phyloP scores from a whole-genome alignment of 2,113 vertebrate genomes.

The Cebus imitator region DNA sequence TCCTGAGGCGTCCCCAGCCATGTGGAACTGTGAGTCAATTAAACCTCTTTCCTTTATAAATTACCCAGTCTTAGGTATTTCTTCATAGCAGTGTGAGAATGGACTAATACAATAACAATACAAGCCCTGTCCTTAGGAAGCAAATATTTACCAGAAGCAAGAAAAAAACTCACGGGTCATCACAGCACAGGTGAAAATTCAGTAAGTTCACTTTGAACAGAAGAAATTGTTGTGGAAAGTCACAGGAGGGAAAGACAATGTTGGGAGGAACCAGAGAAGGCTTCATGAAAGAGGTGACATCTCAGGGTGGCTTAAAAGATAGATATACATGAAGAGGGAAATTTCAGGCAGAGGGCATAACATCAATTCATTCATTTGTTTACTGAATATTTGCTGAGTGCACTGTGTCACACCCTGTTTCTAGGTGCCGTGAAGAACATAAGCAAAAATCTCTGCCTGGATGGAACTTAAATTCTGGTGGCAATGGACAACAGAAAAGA shows the following conservation, averaged over 20 bases:
- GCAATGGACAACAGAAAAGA: neutral
- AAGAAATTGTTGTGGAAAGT: neutral
- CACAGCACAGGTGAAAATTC: neutral
- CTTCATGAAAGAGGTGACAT: neutral
- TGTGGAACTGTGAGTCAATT: too few species aligned
- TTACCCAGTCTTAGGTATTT: too few species aligned
- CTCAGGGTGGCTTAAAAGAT: neutral
- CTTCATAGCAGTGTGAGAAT: too few species aligned
- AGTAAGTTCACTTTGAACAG: neutral
- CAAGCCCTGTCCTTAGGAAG: neutral
- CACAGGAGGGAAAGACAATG: neutral
- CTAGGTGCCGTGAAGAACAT: constrained; percentile 4
- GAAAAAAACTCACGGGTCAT: neutral
- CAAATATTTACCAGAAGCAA: constrained; percentile 17
- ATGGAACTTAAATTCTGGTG: constrained; percentile 39
- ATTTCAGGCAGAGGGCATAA: neutral
- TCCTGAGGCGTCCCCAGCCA: too few species aligned
- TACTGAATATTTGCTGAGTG: neutral
- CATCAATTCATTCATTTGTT: constrained; percentile 28
- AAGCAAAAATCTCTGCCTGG: constrained; percentile 5
- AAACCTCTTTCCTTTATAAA: too few species aligned
- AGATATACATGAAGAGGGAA: neutral
- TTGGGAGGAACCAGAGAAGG: neutral
- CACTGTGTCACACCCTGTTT: neutral
- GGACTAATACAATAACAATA: neutral